Percentiles rank a stretch among this genome's conserved stretches.
These are phyloP conservation scores for Euglossa dilemma DNA, from an alignment of 1,140 invertebrate species.

Conservation along the genomic window DNA sequence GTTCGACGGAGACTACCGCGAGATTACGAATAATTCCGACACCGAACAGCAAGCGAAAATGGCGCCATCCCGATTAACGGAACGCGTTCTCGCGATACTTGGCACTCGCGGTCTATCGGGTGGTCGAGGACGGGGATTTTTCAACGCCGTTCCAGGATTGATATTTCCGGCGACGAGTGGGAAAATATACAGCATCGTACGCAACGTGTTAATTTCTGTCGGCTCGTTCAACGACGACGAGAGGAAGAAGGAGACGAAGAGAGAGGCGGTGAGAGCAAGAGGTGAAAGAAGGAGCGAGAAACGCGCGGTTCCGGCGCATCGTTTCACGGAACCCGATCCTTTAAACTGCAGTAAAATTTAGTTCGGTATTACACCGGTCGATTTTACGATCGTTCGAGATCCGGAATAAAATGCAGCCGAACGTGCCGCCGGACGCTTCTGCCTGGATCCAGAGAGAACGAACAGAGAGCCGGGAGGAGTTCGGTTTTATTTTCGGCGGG, in stretches of 20 bases:
- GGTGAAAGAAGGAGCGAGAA: background rate
- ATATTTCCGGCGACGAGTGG: background rate
- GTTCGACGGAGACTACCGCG: background rate
- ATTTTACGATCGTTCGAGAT: conserved; percentile 62
- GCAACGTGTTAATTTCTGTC: background rate
- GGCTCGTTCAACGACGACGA: background rate
- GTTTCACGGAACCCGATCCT: conserved; percentile 46
- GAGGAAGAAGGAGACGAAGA: background rate
- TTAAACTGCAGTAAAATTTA: conserved; percentile 64
- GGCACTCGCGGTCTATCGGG: too few relatives aligned
- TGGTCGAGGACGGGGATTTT: too few relatives aligned
- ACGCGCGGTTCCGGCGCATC: background rate
- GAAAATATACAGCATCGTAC: background rate
- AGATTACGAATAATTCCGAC: conserved; percentile 2
- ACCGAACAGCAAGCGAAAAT: background rate
- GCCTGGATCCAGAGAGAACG: conserved; percentile 27
- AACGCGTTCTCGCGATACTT: background rate
- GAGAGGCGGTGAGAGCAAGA: background rate
- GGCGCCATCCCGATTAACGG: background rate
- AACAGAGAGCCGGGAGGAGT: conserved; percentile 1
- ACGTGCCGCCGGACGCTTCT: conserved; percentile 29
- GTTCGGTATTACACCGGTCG: conserved; percentile 45
- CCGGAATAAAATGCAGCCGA: conserved; percentile 56
- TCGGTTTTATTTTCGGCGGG: conserved; percentile 52
- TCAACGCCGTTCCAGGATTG: background rate